These are phyloP conservation scores for Malacosoma neustria DNA, from an alignment of 2,888 invertebrate species.

Conservation along the genomic window DNA sequence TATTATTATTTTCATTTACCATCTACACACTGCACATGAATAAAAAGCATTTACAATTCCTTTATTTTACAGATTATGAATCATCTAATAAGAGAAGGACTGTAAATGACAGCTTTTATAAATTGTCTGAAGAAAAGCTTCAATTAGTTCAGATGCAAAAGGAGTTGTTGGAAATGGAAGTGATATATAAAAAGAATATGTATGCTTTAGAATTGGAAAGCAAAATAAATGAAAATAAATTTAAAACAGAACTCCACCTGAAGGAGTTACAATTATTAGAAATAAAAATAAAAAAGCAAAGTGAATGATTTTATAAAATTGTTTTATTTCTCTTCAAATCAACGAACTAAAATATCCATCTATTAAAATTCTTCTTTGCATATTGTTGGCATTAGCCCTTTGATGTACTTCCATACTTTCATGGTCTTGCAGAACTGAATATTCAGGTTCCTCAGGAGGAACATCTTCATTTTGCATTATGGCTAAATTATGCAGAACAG, in stretches of 20 bases:
- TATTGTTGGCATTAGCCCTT: too few relatives aligned
- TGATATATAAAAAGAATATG: not conserved
- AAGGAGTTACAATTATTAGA: not conserved
- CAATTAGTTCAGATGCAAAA: not conserved
- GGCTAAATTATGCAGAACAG: not conserved
- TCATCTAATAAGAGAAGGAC: not conserved
- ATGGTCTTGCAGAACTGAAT: not conserved
- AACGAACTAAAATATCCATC: not conserved
- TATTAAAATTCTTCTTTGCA: not conserved
- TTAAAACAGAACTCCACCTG: not conserved
- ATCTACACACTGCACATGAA: not conserved
- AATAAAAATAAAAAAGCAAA: not conserved
- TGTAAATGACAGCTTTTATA: not conserved
- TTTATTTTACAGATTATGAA: not conserved
- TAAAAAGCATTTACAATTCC: not conserved
- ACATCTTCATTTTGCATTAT: not conserved
- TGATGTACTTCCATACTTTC: not conserved
- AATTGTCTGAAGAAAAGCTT: not conserved
- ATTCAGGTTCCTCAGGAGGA: not conserved
- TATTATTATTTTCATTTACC: not conserved
- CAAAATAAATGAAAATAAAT: not conserved
- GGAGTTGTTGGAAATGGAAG: not conserved
- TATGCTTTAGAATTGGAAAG: not conserved
- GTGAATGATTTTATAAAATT: not conserved
- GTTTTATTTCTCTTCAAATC: not conserved